A percentile compares a stretch with the other conserved stretches of the same genome.
Conservation (phyloP, 2,113 vertebrate genomes). For the Mus musculus region DNA sequence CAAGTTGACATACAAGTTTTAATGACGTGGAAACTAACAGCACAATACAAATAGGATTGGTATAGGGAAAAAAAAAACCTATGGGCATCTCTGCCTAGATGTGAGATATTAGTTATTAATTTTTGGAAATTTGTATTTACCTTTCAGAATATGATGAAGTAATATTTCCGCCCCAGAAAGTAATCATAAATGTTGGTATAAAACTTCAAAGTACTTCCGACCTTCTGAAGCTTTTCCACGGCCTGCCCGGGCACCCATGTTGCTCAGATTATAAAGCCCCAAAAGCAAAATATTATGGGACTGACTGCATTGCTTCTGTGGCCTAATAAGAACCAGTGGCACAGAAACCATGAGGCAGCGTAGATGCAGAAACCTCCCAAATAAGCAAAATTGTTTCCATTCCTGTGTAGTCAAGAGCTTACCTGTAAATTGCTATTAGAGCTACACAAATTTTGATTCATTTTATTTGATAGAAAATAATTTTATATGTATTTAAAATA, state of each 20-base stretch:
- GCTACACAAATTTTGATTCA: neutral
- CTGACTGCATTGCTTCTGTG: neutral
- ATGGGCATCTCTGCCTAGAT: neutral
- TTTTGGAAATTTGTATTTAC: neutral
- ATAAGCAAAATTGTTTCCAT: neutral
- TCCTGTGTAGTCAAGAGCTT: neutral
- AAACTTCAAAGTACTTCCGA: neutral
- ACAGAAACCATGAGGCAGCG: neutral
- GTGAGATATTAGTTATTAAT: neutral
- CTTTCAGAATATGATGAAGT: neutral
- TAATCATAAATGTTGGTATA: neutral
- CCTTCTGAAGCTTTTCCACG: neutral
- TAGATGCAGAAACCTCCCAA: neutral
- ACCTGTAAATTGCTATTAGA: neutral
- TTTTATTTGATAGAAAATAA: conserved; percentile 19
- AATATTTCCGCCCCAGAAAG: neutral
- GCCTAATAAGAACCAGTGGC: neutral
- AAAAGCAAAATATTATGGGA: neutral
- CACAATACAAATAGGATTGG: neutral
- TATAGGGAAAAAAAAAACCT: neutral
- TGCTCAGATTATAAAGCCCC: neutral
- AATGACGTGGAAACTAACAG: neutral
- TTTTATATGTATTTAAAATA: neutral
- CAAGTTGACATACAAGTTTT: neutral
- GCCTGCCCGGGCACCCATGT: neutral